Base-by-base conservation (phyloP, 2,797 vertebrate genomes). In the Geotrypetes seraphini region DNA sequence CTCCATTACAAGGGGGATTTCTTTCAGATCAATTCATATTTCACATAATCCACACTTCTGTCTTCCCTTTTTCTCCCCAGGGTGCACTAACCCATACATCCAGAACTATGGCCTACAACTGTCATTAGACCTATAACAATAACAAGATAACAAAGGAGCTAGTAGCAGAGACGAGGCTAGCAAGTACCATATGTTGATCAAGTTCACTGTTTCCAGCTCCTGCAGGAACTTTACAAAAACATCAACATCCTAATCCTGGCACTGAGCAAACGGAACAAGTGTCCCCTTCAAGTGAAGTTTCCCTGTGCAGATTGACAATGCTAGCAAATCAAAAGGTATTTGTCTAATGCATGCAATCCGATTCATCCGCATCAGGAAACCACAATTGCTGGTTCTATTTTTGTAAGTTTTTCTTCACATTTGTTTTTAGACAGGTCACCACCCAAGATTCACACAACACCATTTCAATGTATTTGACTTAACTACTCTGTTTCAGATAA, bases 31-130 rank as follows among this genome's bases (percentile, higher is more conserved):
- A 89, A 88, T 92, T 88, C 91, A 94, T 95, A 97, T 98, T 97
- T 98, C 93, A n/a, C 95, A 98, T 98, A 97, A 97, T 98, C 95
- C 95, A 96, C 89, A 85, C 82, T 85, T 85, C 87, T 89, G 86
- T 79, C 79, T 83, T 78, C 77, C 75, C 69, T 53, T 61, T 65
- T 46, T 56, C 79, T 91, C 91, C 92, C 93, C 81, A 84, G 92
- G 92, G 90, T 86, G 83, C 83, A 81, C 86, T 85, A 87, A 90
- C 89, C 90, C 92, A 86, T 87, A 80, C 85, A 85, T 83, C 88
- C 83, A 81, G 69, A 83, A 85, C 87, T 82, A 77, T 85, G 77
- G 90, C 88, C 91, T 87, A 95, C 89, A 92, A 95, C 90, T 90
- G 93, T 91, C 91, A 95, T 91, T 95, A 90, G 84, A 81, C 67